phyloP scores from a whole-genome alignment of 2,113 vertebrate genomes.

The Piaya cayana region DNA sequence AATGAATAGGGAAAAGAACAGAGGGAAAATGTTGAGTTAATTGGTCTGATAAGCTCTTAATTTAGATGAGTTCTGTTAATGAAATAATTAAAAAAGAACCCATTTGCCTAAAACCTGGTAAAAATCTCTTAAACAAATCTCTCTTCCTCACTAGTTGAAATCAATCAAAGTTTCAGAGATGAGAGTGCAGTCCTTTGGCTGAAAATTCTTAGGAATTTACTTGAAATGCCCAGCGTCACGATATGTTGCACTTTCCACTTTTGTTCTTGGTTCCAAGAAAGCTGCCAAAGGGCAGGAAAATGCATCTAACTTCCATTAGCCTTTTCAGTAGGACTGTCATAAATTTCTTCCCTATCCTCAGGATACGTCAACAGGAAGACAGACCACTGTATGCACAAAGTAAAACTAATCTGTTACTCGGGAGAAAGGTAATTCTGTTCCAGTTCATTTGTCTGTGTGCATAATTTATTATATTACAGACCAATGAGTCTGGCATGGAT shows the following conservation, averaged over 20 bases:
- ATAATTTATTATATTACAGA: slow-evolving; percentile 33
- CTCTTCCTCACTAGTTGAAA: neutral
- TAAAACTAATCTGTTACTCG: slow-evolving; percentile 36
- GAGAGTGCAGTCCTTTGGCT: neutral
- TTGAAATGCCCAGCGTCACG: neutral
- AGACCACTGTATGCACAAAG: neutral
- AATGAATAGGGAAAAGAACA: neutral
- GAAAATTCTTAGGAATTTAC: slow-evolving; percentile 30
- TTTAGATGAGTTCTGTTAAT: neutral
- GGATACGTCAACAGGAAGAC: slow-evolving; percentile 10
- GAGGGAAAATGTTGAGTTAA: neutral
- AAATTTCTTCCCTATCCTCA: slow-evolving; percentile 37
- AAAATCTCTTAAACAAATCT: neutral
- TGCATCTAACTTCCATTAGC: slow-evolving; percentile 49
- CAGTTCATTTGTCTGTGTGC: slow-evolving; percentile 19
- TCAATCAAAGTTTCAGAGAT: neutral
- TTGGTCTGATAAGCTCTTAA: neutral
- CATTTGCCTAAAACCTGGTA: neutral
- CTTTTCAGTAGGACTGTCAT: slow-evolving; percentile 39
- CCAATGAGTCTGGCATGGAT: neutral
- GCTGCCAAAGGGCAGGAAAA: slow-evolving; percentile 41
- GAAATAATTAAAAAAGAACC: neutral
- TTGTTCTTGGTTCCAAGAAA: slow-evolving; percentile 17
- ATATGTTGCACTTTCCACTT: neutral
- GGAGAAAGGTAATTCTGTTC: slow-evolving; percentile 22